These are phyloP conservation scores for Dendropsophus ebraccatus DNA, from an alignment of 2,113 vertebrate genomes.

Conservation along the genomic window DNA sequence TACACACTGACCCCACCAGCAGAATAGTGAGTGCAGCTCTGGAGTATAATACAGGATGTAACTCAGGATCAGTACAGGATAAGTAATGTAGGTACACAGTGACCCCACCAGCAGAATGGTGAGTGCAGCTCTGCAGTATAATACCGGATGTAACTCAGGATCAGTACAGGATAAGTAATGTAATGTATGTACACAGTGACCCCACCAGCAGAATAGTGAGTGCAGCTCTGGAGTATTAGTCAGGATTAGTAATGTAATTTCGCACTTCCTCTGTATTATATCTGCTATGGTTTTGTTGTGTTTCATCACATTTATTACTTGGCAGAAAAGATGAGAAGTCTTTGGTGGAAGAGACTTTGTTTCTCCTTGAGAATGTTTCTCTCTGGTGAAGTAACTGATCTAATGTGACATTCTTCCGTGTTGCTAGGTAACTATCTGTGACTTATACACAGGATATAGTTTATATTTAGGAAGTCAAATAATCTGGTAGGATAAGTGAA, in stretches of 20 bases:
- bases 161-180: too few species aligned
- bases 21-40: too few species aligned
- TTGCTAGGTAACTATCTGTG: slow-evolving; percentile 26
- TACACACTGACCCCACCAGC: too few species aligned
- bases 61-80: too few species aligned
- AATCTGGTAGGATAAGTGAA: neutral
- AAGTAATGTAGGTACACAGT: too few species aligned
- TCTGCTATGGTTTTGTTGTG: neutral
- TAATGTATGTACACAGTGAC: too few species aligned
- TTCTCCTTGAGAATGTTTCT: neutral
- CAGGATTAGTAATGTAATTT: neutral
- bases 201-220: too few species aligned
- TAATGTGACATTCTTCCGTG: slow-evolving; percentile 7
- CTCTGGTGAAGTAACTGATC: slow-evolving; percentile 3
- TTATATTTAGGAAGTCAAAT: neutral
- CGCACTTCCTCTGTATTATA: neutral
- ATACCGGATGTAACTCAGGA: too few species aligned
- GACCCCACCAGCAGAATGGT: too few species aligned
- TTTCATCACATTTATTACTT: neutral
- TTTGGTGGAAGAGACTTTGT: neutral
- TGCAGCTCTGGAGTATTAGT: too few species aligned
- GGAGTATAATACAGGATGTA: too few species aligned
- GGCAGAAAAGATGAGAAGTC: neutral
- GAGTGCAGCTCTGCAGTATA: too few species aligned
- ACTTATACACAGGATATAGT: neutral